phyloP scores from a whole-genome alignment of 2,888 invertebrate genomes.

The Plebejus anna region DNA sequence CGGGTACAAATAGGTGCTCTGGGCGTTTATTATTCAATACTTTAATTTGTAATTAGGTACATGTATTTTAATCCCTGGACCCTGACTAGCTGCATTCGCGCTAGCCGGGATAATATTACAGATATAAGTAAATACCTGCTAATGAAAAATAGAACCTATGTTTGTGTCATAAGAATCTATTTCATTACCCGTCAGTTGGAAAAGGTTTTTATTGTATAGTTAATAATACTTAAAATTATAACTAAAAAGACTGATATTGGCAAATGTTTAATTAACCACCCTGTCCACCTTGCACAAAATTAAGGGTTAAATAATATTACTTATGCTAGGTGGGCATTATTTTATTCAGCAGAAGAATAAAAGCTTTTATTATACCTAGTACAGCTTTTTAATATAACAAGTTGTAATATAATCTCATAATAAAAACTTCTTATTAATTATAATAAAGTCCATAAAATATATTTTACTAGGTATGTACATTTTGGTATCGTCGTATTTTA shows the following conservation, averaged over 20 bases:
- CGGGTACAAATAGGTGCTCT: no score
- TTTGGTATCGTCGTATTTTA: not conserved
- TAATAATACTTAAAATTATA: not conserved
- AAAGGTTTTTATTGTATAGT: not conserved
- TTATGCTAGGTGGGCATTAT: not conserved
- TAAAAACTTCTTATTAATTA: not conserved
- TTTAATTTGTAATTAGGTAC: no score
- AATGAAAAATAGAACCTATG: not conserved
- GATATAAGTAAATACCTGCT: no score
- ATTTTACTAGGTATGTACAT: no score
- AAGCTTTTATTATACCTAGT: not conserved
- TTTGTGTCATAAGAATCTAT: not conserved
- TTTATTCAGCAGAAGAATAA: not conserved
- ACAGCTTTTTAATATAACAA: not conserved
- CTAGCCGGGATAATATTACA: not conserved
- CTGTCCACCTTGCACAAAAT: not conserved
- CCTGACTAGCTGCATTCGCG: no score
- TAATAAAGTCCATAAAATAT: not conserved
- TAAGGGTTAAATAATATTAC: not conserved
- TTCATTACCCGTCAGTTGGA: not conserved
- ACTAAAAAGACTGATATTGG: not conserved
- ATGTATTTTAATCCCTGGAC: no score
- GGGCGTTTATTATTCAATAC: no score
- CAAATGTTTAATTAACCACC: not conserved
- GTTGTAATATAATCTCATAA: not conserved